These are phyloP conservation scores for Sparidentex hasta DNA, from an alignment of 2,797 vertebrate species.

Conservation along the genomic window DNA sequence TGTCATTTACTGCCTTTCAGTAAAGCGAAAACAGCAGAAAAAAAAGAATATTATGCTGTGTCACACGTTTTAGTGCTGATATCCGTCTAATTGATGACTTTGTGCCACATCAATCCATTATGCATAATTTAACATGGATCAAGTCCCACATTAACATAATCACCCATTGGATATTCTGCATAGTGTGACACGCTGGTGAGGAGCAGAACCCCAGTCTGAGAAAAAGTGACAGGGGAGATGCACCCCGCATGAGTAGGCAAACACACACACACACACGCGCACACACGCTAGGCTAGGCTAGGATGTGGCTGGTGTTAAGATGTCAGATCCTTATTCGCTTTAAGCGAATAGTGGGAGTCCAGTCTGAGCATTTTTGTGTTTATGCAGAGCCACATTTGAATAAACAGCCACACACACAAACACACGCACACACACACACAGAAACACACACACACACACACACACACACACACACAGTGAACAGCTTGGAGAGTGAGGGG, in stretches of 20 bases:
- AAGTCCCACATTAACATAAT: conserved; percentile 90
- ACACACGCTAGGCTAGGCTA: conserved; percentile 28
- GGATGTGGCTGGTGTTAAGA: conserved; percentile 84
- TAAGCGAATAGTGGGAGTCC: conserved; percentile 82
- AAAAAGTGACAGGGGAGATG: conserved; percentile 80
- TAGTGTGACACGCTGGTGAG: conserved; percentile 84
- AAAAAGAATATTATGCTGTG: conserved; percentile 78
- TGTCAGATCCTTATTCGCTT: conserved; percentile 83
- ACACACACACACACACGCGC: conserved; percentile 55
- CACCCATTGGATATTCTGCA: conserved; percentile 87
- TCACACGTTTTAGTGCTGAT: conserved; percentile 87
- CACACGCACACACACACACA: conserved; percentile 35
- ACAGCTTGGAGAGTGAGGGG: conserved; percentile 87
- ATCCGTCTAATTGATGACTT: conserved; percentile 90
- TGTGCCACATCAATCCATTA: conserved; percentile 90
- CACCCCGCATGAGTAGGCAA: conserved; percentile 80
- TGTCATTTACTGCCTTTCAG: conserved; percentile 40
- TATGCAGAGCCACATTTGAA: conserved; percentile 75
- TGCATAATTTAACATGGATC: conserved; percentile 92
- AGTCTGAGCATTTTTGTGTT: conserved; percentile 73
- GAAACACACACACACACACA: conserved; percentile 36
- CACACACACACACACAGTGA: conserved; percentile 43
- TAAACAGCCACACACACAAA: conserved; percentile 62
- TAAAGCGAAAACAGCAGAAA: conserved; percentile 54
- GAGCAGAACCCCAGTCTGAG: conserved; percentile 79